phyloP scores from a whole-genome alignment of 2,113 vertebrate species.

The Mellivora capensis region DNA sequence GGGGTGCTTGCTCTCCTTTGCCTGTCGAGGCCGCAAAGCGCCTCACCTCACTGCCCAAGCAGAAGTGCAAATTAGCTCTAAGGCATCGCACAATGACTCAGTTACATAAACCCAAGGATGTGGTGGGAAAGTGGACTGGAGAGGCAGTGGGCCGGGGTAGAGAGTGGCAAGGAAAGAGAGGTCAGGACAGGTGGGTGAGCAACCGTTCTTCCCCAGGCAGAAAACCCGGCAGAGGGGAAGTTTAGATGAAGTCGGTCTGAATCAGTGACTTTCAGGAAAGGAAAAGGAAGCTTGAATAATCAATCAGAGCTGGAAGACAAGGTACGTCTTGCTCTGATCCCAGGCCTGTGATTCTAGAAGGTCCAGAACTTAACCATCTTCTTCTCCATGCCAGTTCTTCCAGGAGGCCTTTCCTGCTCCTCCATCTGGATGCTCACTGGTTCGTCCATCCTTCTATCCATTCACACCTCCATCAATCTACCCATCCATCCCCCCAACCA shows the following conservation, averaged over 20 bases:
- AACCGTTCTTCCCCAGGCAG: neutral
- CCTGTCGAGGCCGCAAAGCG: neutral
- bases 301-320: neutral
- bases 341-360: neutral
- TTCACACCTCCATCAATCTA: neutral
- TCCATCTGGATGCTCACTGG: neutral
- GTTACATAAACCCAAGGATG: neutral
- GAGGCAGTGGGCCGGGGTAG: neutral
- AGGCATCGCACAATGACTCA: neutral
- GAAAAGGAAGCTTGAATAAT: neutral
- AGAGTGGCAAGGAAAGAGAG: neutral
- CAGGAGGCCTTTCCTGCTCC: neutral
- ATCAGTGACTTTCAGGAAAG: neutral
- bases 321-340: neutral
- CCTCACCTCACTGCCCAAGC: neutral
- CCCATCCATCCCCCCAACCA: neutral
- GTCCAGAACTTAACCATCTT: neutral
- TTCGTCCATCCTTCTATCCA: too few relatives aligned
- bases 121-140: neutral
- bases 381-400: neutral
- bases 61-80: neutral
- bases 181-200: neutral
- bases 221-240: neutral
- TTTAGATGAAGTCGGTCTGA: neutral
- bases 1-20: neutral